Conservation (phyloP, 2,113 vertebrate genomes). For the Boleophthalmus pectinirostris region DNA sequence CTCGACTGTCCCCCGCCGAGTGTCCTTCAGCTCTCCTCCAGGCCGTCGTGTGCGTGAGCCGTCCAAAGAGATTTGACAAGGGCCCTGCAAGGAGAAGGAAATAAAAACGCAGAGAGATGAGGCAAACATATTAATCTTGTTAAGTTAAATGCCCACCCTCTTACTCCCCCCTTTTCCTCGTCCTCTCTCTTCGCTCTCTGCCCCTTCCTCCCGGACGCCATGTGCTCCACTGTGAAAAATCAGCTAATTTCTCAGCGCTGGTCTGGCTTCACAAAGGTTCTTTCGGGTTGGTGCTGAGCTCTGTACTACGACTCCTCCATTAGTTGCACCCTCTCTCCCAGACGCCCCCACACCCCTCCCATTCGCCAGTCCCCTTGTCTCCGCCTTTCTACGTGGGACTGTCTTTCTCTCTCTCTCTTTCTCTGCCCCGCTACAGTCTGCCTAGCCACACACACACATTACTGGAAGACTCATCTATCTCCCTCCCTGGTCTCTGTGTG, state of each 20-base stretch:
- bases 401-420: conserved; percentile 40
- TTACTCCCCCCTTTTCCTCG: not conserved
- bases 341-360: conserved; percentile 6
- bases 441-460: conserved; percentile 41
- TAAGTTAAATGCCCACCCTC: conserved; percentile 74
- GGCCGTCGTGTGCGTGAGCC: conserved; percentile 65
- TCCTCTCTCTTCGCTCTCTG: conserved; percentile 15
- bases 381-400: conserved; percentile 59
- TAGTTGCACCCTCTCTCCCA: conserved; percentile 54
- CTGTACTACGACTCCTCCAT: conserved; percentile 60
- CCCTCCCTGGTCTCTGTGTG: conserved; percentile 51
- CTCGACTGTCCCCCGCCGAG: conserved; percentile 31
- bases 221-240: conserved; percentile 70
- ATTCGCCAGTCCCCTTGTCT: conserved; percentile 32
- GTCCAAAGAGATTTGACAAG: conserved; percentile 77
- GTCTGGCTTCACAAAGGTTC: conserved; percentile 68
- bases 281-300: conserved; percentile 66
- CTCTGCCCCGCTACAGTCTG: conserved; percentile 10
- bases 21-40: conserved; percentile 73
- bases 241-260: conserved; percentile 73
- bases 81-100: conserved; percentile 74
- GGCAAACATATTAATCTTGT: conserved; percentile 78
- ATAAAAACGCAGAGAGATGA: conserved; percentile 75
- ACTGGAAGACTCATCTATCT: conserved; percentile 65
- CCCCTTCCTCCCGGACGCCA: conserved; percentile 67